A percentile compares a stretch with the other conserved stretches of the same genome.
Evolutionary conservation across 2,113 vertebrate species (phyloP).

Genomic region (Muntiacus reevesi): DNA sequence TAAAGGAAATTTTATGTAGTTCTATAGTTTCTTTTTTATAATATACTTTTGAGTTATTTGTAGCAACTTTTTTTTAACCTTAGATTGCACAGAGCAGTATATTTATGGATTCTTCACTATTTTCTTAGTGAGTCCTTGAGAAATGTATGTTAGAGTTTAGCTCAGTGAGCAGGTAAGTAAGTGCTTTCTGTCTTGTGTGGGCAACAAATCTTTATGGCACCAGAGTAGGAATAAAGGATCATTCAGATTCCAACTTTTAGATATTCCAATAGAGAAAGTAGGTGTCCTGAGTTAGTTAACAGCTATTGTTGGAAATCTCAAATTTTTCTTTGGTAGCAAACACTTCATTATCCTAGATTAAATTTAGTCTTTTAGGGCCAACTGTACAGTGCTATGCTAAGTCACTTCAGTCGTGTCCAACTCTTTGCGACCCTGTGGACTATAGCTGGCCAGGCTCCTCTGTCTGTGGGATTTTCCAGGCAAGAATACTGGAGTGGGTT

Average conservation of each 20-base stretch:
- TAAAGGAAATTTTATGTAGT: conserved; percentile 46
- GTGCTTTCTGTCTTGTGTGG: conserved; percentile 5
- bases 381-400: background rate
- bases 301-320: background rate
- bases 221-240: conserved; percentile 4
- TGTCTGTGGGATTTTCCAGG: background rate
- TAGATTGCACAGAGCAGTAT: conserved; percentile 34
- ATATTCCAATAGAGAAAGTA: background rate
- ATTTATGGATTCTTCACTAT: conserved; percentile 40
- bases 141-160: conserved; percentile 54
- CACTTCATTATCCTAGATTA: conserved; percentile 27
- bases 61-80: conserved; percentile 39
- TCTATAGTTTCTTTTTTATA: conserved; percentile 31
- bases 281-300: background rate
- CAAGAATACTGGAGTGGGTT: background rate
- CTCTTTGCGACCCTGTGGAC: background rate
- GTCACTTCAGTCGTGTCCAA: background rate
- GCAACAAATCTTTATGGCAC: background rate
- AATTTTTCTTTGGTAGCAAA: conserved; percentile 28
- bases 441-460: background rate
- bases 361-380: background rate
- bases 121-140: conserved; percentile 25
- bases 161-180: conserved; percentile 65
- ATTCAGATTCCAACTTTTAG: background rate
- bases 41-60: conserved; percentile 32